phyloP scores from a whole-genome alignment of 1,140 invertebrate genomes.

The Drosophila watanabei region DNA sequence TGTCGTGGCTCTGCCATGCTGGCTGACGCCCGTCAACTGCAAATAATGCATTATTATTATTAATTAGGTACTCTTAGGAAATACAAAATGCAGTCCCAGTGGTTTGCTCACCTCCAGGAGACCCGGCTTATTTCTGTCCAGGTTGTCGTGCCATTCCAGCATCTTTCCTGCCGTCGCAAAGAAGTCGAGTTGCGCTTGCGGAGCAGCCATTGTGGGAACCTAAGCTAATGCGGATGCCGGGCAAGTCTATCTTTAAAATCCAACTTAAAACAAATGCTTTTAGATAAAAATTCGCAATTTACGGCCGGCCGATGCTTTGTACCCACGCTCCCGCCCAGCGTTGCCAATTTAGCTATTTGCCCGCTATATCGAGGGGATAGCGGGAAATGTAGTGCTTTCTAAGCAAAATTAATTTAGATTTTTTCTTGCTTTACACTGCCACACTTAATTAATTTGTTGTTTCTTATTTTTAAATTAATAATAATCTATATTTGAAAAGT shows the following conservation, averaged over 20 bases:
- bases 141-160: slow-evolving; percentile 75
- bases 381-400: too few relatives aligned
- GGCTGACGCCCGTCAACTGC: slow-evolving; percentile 79
- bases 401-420: too few relatives aligned
- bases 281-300: slow-evolving; percentile 22
- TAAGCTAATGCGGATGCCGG: neutral
- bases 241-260: neutral
- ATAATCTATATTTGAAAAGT: too few relatives aligned
- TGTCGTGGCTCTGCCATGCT: slow-evolving; percentile 82
- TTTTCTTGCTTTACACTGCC: too few relatives aligned
- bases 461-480: too few relatives aligned
- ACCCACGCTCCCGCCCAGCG: slow-evolving; percentile 57
- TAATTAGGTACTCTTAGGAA: neutral
- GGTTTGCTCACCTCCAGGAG: slow-evolving; percentile 68
- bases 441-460: too few relatives aligned
- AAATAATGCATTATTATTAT: too few relatives aligned
- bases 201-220: slow-evolving; percentile 24
- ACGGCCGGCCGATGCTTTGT: slow-evolving; percentile 50
- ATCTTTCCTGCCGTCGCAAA: slow-evolving; percentile 74
- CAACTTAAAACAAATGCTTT: slow-evolving; percentile 2
- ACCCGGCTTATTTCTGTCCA: slow-evolving; percentile 71
- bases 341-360: neutral
- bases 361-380: too few relatives aligned
- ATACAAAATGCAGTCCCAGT: neutral
- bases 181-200: slow-evolving; percentile 60